phyloP scores from a whole-genome alignment of 2,797 vertebrate species.

The Trichosurus vulpecula region DNA sequence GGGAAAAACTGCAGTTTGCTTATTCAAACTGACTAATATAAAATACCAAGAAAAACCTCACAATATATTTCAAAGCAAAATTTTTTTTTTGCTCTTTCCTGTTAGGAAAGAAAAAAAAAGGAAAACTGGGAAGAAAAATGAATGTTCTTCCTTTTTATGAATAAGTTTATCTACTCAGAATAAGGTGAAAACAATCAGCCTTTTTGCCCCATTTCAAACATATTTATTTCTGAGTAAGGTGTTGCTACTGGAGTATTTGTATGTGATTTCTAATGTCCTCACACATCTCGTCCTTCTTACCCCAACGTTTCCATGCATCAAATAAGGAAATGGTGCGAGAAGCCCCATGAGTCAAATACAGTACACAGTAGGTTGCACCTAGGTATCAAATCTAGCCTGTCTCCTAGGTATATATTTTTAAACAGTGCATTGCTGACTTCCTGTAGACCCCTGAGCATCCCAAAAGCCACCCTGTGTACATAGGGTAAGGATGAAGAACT shows the following conservation, averaged over 20 bases:
- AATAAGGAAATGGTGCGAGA: neutral
- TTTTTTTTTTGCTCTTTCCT: neutral
- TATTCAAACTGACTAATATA: neutral
- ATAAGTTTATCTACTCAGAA: neutral
- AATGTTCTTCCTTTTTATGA: neutral
- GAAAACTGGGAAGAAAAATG: neutral
- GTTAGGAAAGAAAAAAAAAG: neutral
- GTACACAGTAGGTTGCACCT: neutral
- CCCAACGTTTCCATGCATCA: neutral
- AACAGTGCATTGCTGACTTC: neutral
- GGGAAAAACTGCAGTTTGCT: constrained; percentile 3
- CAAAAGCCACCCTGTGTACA: neutral
- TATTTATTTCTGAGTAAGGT: neutral
- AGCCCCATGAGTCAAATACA: neutral
- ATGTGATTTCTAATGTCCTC: neutral
- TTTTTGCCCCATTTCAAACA: neutral
- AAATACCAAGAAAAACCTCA: neutral
- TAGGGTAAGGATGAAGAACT: neutral
- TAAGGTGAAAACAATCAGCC: neutral
- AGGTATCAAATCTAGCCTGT: neutral
- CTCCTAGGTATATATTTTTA: neutral
- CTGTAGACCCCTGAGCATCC: neutral
- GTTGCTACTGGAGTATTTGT: neutral
- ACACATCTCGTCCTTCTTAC: neutral
- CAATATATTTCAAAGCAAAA: neutral